Percentiles rank a stretch among this genome's conserved stretches.
Evolutionary conservation across 2,888 invertebrate species (phyloP).

Genomic region (Tachystola acroxantha): DNA sequence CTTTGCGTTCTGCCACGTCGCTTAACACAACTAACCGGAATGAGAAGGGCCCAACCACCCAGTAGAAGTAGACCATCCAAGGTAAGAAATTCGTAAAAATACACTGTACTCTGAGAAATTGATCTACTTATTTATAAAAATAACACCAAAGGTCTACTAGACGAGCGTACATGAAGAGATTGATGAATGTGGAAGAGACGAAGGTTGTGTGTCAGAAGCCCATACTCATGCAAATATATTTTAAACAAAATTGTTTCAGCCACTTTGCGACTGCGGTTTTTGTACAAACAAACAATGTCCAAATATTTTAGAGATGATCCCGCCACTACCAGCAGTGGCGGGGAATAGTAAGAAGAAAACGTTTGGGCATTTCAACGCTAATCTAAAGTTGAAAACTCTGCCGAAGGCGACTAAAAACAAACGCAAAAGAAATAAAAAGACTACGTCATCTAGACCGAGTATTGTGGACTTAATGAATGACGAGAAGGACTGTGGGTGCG

Average conservation of each 20-base stretch:
- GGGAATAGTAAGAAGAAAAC: too few species aligned
- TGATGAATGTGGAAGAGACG: too few species aligned
- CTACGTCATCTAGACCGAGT: slow-evolving; percentile 14
- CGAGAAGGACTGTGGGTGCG: slow-evolving; percentile 34
- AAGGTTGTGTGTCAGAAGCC: too few species aligned
- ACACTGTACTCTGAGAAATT: too few species aligned
- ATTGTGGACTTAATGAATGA: slow-evolving; percentile 26
- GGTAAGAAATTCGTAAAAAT: too few species aligned
- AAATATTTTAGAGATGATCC: slow-evolving; percentile 30
- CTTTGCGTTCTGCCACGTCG: not conserved
- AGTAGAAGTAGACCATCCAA: not conserved
- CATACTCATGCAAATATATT: too few species aligned
- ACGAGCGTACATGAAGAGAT: too few species aligned
- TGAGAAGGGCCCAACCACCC: not conserved
- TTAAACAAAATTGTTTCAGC: too few species aligned
- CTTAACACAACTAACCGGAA: not conserved
- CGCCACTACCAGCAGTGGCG: slow-evolving; percentile 13
- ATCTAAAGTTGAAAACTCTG: not conserved
- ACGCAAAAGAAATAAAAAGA: slow-evolving; percentile 1
- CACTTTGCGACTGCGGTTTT: slow-evolving; percentile 36
- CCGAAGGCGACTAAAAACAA: not conserved
- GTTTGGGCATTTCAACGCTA: too few species aligned
- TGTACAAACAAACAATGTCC: slow-evolving; percentile 36
- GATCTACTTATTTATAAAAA: too few species aligned
- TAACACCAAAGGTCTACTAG: too few species aligned